These are phyloP conservation scores for Argyresthia albistria DNA, from an alignment of 2,888 invertebrate genomes.

Conservation along the genomic window DNA sequence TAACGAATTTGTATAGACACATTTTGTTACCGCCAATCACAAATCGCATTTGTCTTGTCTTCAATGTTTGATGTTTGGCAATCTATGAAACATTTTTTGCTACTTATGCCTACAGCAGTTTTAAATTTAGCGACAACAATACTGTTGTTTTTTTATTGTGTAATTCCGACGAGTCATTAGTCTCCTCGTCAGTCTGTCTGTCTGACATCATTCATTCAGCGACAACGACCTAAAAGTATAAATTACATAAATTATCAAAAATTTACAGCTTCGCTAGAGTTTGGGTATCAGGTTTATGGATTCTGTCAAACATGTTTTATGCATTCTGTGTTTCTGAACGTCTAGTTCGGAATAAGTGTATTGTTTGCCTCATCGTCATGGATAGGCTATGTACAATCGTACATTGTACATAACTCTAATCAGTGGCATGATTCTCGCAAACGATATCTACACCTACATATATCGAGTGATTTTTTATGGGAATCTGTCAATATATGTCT, in stretches of 20 bases:
- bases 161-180: constrained; percentile 42
- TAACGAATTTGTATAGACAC: no score
- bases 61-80: background rate
- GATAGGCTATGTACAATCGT: no score
- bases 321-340: no score
- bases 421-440: no score
- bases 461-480: no score
- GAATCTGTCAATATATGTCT: no score
- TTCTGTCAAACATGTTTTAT: constrained; percentile 4
- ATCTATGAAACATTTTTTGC: background rate
- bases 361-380: no score
- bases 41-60: no score
- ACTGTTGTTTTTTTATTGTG: constrained; percentile 19
- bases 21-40: no score
- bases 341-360: no score
- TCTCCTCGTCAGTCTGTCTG: constrained; percentile 21
- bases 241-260: constrained; percentile 54
- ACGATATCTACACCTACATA: no score
- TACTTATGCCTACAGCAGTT: background rate
- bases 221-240: constrained; percentile 61
- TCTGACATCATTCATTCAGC: constrained; percentile 47
- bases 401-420: no score
- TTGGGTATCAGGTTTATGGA: constrained; percentile 14
- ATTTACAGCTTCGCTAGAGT: constrained; percentile 21
- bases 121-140: background rate